phyloP scores from a whole-genome alignment of 2,113 vertebrate genomes.

The Naja naja region DNA sequence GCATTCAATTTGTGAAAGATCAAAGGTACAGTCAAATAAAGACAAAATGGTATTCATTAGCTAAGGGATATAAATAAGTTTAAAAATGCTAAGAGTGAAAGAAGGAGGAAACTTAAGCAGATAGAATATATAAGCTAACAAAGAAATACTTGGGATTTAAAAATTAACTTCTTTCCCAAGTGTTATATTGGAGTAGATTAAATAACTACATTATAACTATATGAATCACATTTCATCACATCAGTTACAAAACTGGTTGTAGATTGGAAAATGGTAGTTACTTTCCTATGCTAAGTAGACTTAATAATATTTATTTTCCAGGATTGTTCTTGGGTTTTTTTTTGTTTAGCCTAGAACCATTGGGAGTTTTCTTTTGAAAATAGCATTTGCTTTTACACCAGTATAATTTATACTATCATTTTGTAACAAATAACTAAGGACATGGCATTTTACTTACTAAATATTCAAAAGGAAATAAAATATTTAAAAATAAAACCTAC shows the following conservation, averaged over 20 bases:
- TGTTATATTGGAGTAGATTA: background rate
- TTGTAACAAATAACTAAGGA: constrained; percentile 1
- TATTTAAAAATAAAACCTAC: background rate
- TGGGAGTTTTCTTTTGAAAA: background rate
- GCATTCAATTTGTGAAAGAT: constrained; percentile 11
- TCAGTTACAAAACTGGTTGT: background rate
- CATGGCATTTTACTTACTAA: background rate
- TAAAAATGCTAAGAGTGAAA: background rate
- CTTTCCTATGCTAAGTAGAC: background rate
- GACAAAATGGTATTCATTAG: background rate
- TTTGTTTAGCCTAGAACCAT: background rate
- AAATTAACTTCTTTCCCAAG: background rate
- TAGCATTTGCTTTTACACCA: background rate
- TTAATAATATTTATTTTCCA: background rate
- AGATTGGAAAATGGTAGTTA: background rate
- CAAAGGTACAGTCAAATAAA: constrained; percentile 5
- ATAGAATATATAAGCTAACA: background rate
- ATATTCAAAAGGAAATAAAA: background rate
- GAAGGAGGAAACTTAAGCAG: background rate
- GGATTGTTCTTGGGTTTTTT: background rate
- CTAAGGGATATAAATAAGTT: background rate
- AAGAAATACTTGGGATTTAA: constrained; percentile 3
- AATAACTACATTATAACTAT: background rate
- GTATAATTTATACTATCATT: background rate
- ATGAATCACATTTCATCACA: background rate